These are phyloP conservation scores for Scaptodrosophila lebanonensis DNA, from an alignment of 1,140 invertebrate species.

Conservation along the genomic window DNA sequence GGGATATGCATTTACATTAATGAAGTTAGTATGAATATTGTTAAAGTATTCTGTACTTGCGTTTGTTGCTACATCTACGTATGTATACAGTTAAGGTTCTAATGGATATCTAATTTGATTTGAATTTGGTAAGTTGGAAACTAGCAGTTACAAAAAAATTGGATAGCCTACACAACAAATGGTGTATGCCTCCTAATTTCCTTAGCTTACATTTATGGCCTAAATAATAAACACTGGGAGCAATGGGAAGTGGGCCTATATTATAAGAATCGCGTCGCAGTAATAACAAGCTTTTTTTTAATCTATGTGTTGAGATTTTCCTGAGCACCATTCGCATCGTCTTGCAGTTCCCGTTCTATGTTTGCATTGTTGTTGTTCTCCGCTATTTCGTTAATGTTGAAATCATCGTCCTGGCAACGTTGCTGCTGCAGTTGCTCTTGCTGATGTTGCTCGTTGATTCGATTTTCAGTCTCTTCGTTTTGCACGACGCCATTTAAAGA, in stretches of 20 bases:
- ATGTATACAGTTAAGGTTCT: too few relatives aligned
- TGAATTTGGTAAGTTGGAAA: too few relatives aligned
- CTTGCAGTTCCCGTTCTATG: slow-evolving; percentile 70
- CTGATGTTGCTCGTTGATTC: slow-evolving; percentile 55
- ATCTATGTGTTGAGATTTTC: slow-evolving; percentile 35
- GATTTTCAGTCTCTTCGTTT: slow-evolving; percentile 70
- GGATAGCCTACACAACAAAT: too few relatives aligned
- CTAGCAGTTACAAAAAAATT: too few relatives aligned
- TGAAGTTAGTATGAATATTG: too few relatives aligned
- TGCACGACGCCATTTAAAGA: not conserved
- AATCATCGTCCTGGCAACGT: slow-evolving; percentile 44
- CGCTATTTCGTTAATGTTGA: slow-evolving; percentile 75
- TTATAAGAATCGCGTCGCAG: not conserved
- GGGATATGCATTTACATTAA: too few relatives aligned
- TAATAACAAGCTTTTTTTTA: slow-evolving; percentile 7
- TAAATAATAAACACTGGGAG: too few relatives aligned
- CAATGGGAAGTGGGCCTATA: slow-evolving; percentile 7
- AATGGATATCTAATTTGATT: too few relatives aligned
- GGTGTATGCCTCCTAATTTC: too few relatives aligned
- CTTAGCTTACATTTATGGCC: too few relatives aligned
- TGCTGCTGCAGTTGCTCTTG: slow-evolving; percentile 17
- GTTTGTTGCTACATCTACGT: too few relatives aligned
- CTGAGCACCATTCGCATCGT: slow-evolving; percentile 54
- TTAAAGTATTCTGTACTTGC: too few relatives aligned
- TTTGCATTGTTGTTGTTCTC: slow-evolving; percentile 76